Conservation (phyloP, 2,797 vertebrate species). For the Oreortyx pictus region DNA sequence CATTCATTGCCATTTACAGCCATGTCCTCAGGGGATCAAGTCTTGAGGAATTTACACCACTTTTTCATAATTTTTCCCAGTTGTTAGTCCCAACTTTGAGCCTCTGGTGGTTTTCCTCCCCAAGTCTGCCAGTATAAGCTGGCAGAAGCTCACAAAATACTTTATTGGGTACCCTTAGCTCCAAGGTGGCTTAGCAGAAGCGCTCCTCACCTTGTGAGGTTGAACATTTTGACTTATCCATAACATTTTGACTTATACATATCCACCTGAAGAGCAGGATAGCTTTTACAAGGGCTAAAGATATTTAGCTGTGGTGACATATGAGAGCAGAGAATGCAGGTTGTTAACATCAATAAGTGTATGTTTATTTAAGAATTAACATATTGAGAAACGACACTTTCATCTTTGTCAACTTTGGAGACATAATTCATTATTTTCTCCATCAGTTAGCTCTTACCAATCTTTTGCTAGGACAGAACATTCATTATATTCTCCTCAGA, state of each 20-base stretch:
- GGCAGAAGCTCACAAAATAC: not conserved
- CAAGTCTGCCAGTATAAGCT: not conserved
- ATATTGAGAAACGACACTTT: not conserved
- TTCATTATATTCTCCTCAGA: not conserved
- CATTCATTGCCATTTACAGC: not conserved
- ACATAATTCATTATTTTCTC: not conserved
- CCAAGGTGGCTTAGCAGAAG: not conserved
- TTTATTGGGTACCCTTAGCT: not conserved
- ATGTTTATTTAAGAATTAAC: not conserved
- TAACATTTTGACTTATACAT: not conserved
- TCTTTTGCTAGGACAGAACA: not conserved
- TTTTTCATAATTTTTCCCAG: not conserved
- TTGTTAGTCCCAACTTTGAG: not conserved
- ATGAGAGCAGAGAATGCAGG: not conserved
- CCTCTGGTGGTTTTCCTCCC: not conserved
- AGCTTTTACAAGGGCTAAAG: not conserved
- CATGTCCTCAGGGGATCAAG: not conserved
- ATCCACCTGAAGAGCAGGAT: not conserved
- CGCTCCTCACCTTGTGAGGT: fast-evolving
- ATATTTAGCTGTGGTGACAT: not conserved
- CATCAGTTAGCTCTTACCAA: not conserved
- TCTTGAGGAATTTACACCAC: not conserved
- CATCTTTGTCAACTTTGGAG: not conserved
- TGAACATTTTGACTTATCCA: not conserved
- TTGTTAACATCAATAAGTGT: not conserved